A percentile compares a stretch with the other conserved stretches of the same genome.
phyloP scores from a whole-genome alignment of 2,888 invertebrate genomes.

The Agrenia bidenticulata region DNA sequence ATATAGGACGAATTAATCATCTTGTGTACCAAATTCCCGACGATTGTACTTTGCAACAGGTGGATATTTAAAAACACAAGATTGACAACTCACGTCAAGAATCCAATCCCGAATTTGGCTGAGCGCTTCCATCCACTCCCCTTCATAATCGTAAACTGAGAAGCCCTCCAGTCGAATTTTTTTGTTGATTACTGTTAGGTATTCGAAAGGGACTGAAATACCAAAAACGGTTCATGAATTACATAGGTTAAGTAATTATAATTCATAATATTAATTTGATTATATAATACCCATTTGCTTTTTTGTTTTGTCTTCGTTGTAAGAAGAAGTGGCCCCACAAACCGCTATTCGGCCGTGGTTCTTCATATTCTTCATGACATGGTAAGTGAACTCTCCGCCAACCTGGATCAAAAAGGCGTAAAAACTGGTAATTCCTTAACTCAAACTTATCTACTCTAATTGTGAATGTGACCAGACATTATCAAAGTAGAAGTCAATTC shows the following conservation, averaged over 20 bases:
- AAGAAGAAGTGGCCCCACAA: conserved; percentile 8
- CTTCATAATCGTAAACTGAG: background rate
- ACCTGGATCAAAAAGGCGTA: conserved; percentile 4
- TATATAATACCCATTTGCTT: background rate
- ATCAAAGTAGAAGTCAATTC: conserved; percentile 39
- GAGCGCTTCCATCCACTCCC: background rate
- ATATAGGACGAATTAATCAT: too few relatives aligned
- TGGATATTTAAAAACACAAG: too few relatives aligned
- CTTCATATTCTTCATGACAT: conserved; percentile 8
- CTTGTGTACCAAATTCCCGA: too few relatives aligned
- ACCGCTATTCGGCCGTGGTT: conserved; percentile 9
- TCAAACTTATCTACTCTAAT: too few relatives aligned
- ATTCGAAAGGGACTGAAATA: conserved; percentile 11
- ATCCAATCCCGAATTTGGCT: background rate
- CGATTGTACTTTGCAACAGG: too few relatives aligned
- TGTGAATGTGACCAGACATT: conserved; percentile 30
- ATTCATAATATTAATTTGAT: background rate
- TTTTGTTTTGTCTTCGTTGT: background rate
- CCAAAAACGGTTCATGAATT: background rate
- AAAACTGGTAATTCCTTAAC: too few relatives aligned
- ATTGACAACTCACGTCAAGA: background rate
- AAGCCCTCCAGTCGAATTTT: conserved; percentile 14
- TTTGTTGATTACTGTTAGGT: conserved; percentile 2
- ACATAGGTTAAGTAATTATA: too few relatives aligned
- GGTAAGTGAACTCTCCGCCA: conserved; percentile 11